Evolutionary conservation across 92 coral and sea anemone genomes (phyloP).

Genomic region (Palythoa caribaeorum): DNA sequence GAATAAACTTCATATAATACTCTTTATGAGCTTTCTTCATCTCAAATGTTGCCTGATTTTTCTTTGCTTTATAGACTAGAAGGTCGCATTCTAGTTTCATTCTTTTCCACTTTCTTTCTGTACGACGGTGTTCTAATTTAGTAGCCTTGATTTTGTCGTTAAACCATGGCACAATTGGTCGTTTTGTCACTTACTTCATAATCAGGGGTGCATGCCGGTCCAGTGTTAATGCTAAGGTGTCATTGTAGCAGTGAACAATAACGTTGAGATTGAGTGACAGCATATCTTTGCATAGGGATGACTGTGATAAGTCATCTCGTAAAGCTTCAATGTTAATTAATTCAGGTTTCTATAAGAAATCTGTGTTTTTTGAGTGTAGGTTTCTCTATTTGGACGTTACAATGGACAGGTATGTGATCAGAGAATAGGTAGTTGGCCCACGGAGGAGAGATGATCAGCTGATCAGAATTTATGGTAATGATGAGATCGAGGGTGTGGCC

Average conservation of each 20-base stretch:
- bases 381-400: conserved; percentile 27
- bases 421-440: neutral
- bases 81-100: conserved; percentile 48
- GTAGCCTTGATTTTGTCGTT: neutral
- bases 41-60: conserved; percentile 10
- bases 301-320: conserved; percentile 16
- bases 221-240: conserved; percentile 39
- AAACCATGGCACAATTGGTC: conserved; percentile 52
- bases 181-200: conserved; percentile 52
- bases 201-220: conserved; percentile 60
- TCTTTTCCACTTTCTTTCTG: neutral
- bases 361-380: neutral
- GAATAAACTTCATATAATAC: conserved; percentile 40
- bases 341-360: neutral
- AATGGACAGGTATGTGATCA: conserved; percentile 4
- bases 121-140: conserved; percentile 13
- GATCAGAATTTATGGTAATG: neutral
- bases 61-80: conserved; percentile 6
- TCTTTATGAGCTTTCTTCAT: conserved; percentile 36
- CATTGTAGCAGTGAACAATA: conserved; percentile 33
- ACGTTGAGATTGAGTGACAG: conserved; percentile 11
- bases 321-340: conserved; percentile 18
- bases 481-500: too few relatives aligned
- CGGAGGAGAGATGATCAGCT: neutral
- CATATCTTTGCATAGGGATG: conserved; percentile 27